A percentile compares a stretch with the other conserved stretches of the same genome.
phyloP scores from a whole-genome alignment of 2,797 vertebrate genomes.

The Cichlasoma orientale region DNA sequence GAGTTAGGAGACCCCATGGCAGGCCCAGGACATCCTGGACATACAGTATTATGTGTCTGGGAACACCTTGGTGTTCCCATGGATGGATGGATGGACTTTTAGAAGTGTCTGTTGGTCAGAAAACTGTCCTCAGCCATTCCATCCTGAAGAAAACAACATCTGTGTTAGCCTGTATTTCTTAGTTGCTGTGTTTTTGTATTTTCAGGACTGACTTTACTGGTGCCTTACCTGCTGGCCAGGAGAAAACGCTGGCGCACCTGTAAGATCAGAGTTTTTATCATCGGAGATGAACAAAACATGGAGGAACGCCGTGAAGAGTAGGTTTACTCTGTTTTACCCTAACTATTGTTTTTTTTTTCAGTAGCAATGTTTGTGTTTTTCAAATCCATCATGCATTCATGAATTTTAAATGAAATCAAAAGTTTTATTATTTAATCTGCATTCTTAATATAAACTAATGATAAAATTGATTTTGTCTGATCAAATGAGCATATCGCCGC shows the following conservation, averaged over 20 bases:
- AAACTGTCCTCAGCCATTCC: too few species aligned
- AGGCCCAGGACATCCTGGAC: too few species aligned
- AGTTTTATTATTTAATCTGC: too few species aligned
- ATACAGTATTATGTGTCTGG: too few species aligned
- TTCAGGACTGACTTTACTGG: constrained; percentile 82
- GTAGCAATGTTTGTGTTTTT: not conserved
- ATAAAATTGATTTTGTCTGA: too few species aligned
- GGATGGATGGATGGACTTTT: too few species aligned
- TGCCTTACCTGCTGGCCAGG: constrained; percentile 83
- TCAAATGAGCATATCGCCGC: too few species aligned
- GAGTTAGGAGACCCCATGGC: too few species aligned
- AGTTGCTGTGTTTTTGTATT: not conserved
- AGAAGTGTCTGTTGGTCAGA: too few species aligned
- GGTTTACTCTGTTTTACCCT: not conserved
- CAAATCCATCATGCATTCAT: not conserved
- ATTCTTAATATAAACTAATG: too few species aligned
- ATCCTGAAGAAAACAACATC: not conserved
- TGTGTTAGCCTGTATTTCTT: not conserved
- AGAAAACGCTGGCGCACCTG: constrained; percentile 76
- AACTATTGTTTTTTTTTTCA: not conserved
- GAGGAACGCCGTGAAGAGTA: constrained; percentile 79
- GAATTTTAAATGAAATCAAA: too few species aligned
- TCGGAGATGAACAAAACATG: constrained; percentile 73
- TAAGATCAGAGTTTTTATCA: constrained; percentile 79
- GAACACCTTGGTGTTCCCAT: too few species aligned